Conservation (phyloP, 2,888 invertebrate species). For the Gisinianus flammeolus region DNA sequence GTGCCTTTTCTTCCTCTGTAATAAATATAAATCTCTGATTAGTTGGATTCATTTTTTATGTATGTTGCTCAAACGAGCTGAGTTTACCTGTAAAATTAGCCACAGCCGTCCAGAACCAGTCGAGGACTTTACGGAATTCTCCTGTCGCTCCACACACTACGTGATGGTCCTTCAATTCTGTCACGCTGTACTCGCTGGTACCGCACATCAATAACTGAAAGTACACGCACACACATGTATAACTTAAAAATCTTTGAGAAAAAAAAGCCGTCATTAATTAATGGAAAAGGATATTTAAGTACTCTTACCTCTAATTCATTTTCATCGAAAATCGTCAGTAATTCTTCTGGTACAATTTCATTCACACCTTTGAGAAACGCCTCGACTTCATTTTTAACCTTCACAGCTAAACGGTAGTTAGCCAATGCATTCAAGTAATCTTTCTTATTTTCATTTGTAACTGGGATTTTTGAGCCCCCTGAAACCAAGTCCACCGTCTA, state of each 20-base stretch:
- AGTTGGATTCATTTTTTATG: too few relatives aligned
- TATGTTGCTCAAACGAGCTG: too few relatives aligned
- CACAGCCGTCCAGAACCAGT: slow-evolving; percentile 91
- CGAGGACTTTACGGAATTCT: slow-evolving; percentile 82
- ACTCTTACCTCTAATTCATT: slow-evolving; percentile 89
- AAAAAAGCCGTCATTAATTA: too few relatives aligned
- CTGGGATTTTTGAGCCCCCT: slow-evolving; percentile 77
- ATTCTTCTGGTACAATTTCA: slow-evolving; percentile 88
- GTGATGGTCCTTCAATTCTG: slow-evolving; percentile 88
- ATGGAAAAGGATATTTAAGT: too few relatives aligned
- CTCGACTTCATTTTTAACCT: slow-evolving; percentile 81
- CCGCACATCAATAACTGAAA: slow-evolving; percentile 86
- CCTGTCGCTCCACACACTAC: slow-evolving; percentile 75
- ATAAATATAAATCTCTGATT: too few relatives aligned
- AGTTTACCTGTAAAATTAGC: slow-evolving; percentile 88
- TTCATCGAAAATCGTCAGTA: slow-evolving; percentile 93
- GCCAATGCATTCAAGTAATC: slow-evolving; percentile 88
- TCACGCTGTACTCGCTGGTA: slow-evolving; percentile 87
- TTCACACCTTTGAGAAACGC: slow-evolving; percentile 84
- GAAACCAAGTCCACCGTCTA: slow-evolving; percentile 79
- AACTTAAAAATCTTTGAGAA: too few relatives aligned
- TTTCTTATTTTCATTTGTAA: slow-evolving; percentile 76
- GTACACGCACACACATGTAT: too few relatives aligned
- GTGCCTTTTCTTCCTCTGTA: slow-evolving; percentile 90
- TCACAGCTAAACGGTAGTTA: slow-evolving; percentile 83